Conservation (phyloP, 2,888 invertebrate species). For the Aelia acuminata region DNA sequence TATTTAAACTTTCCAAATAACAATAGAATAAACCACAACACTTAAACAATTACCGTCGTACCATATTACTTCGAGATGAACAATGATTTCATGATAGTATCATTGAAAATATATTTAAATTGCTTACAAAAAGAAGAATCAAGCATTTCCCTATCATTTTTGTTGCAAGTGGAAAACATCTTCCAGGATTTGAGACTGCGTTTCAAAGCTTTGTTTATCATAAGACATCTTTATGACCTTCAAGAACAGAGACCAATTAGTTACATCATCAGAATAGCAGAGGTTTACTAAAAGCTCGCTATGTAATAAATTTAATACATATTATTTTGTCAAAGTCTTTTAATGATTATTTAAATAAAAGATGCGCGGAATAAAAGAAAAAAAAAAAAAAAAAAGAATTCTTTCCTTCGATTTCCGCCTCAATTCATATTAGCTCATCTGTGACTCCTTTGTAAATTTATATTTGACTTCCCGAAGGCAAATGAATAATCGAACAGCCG, state of each 20-base stretch:
- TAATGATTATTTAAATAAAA: background rate
- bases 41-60: no score
- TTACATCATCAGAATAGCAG: background rate
- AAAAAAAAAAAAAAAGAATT: background rate
- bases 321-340: background rate
- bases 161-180: background rate
- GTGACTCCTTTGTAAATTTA: slow-evolving; percentile 17
- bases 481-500: slow-evolving; percentile 26
- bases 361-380: background rate
- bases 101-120: background rate
- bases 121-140: background rate
- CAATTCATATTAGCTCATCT: slow-evolving; percentile 10
- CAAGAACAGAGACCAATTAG: background rate
- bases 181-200: background rate
- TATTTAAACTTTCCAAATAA: no score
- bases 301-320: slow-evolving; percentile 1
- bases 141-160: background rate
- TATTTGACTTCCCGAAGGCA: slow-evolving; percentile 11
- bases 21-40: no score
- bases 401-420: background rate
- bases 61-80: no score
- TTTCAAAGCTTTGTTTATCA: background rate
- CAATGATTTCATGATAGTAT: no score
- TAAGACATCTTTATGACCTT: background rate
- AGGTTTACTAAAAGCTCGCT: background rate